Percentiles rank a stretch among this genome's conserved stretches.
Conservation (phyloP, 2,888 invertebrate species). For the Hololepta plana region DNA sequence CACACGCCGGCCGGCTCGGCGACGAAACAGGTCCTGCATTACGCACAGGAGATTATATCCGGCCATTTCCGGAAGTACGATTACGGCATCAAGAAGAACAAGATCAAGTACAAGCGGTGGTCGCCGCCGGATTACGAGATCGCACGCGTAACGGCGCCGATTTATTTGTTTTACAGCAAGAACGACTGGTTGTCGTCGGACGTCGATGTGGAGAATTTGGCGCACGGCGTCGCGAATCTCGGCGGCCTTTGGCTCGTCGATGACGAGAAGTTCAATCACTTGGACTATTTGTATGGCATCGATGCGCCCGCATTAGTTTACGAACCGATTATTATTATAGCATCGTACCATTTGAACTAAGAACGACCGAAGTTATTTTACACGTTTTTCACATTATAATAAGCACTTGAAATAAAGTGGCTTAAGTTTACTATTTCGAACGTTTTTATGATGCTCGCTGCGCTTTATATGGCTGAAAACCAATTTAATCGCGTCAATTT, state of each 20-base stretch:
- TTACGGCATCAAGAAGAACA: slow-evolving; percentile 23
- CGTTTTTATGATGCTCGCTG: too few species aligned
- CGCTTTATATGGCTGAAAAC: too few species aligned
- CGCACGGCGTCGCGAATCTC: slow-evolving; percentile 5
- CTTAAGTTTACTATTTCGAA: too few species aligned
- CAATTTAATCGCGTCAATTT: too few species aligned
- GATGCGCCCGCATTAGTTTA: slow-evolving; percentile 9
- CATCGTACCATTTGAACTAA: too few species aligned
- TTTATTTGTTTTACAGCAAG: slow-evolving; percentile 28
- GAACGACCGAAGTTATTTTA: not conserved
- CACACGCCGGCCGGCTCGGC: slow-evolving; percentile 20
- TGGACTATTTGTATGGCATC: slow-evolving; percentile 11
- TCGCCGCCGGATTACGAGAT: slow-evolving; percentile 10
- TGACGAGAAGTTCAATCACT: slow-evolving; percentile 10
- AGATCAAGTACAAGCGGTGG: slow-evolving; percentile 10
- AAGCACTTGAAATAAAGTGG: too few species aligned
- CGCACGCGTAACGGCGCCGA: slow-evolving; percentile 18
- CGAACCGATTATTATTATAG: too few species aligned
- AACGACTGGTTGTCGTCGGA: slow-evolving; percentile 28
- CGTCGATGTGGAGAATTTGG: slow-evolving; percentile 6
- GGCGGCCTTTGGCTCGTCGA: slow-evolving; percentile 6
- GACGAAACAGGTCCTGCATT: slow-evolving; percentile 51
- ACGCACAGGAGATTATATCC: slow-evolving; percentile 41
- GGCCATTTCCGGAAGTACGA: slow-evolving; percentile 35
- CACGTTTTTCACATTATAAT: too few species aligned